Base-by-base conservation (phyloP, 2,113 vertebrate species). In the Onychostruthus taczanowskii region DNA sequence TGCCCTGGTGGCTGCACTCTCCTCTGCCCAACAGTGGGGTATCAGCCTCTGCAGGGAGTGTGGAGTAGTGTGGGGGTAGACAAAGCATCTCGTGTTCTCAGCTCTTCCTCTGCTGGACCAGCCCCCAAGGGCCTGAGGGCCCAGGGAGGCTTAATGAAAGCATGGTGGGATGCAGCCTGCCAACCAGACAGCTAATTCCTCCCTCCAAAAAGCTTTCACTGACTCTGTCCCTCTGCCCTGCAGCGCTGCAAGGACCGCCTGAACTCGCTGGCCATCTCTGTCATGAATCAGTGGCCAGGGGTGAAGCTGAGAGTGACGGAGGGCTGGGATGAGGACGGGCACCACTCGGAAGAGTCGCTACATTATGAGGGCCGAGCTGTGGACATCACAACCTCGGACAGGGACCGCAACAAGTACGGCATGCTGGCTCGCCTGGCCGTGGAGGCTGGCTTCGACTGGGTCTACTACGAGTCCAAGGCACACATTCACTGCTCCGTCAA, bases 211-310 rank as follows among this genome's bases (percentile, higher is more conserved):
- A 43, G 24, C 47, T 78, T 49, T 39, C 16, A 10, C 81, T 95
- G 52, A 96, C 73, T 35, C 70, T 76, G 43, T 47, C 23, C 30
- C 64, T 94, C 78, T 90, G 35, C 49, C 92, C 63, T 31, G 4
- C 97, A 99, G 99, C 99, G 99, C 82, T 99, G 99, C 96, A 99
- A 99, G 96, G 99, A 99, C 97, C 99, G 99, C 94, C 97, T 99
- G 95, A 99, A 99, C 96, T 99, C 99, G 4, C 96, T 99, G 98
- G 99, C 99, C 95, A 99, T 99, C 96, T 99, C 99, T 0, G 99
- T 99, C 87, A 99, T 99, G 99, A 99, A 99, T 96, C 98, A 99
- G 98, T 99, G 99, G 99, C 98, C 98, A 0, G 98, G 98, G 11
- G 98, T 99, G 92, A 99, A 99, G 97, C 98, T 99, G 95, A 98